phyloP scores from a whole-genome alignment of 2,888 invertebrate species.

The Cosmorhoe ocellata region DNA sequence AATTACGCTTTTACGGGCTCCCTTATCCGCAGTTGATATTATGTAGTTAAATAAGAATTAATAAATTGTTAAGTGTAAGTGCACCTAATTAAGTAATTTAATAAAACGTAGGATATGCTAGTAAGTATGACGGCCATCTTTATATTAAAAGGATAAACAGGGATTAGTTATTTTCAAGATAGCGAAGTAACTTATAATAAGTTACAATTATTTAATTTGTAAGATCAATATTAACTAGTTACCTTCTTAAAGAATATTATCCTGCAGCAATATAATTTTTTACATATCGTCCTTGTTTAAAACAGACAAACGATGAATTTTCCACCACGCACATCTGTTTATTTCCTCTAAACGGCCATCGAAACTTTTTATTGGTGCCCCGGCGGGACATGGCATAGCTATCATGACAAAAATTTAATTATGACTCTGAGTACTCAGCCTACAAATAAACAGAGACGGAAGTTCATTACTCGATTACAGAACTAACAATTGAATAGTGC shows the following conservation, averaged over 20 bases:
- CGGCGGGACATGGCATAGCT: constrained; percentile 44
- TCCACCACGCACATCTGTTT: constrained; percentile 37
- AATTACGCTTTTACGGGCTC: constrained; percentile 48
- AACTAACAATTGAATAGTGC: constrained; percentile 10
- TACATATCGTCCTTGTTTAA: too few relatives aligned
- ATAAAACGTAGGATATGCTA: too few relatives aligned
- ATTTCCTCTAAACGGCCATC: constrained; percentile 41
- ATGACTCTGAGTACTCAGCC: constrained; percentile 3
- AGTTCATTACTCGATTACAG: constrained; percentile 12
- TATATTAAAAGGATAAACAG: too few relatives aligned
- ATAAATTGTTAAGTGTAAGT: too few relatives aligned
- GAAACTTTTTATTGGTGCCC: constrained; percentile 51
- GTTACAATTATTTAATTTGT: too few relatives aligned
- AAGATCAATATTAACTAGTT: too few relatives aligned
- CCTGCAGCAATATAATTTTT: too few relatives aligned
- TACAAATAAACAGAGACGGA: constrained; percentile 3
- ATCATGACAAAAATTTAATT: constrained; percentile 30
- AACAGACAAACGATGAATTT: constrained; percentile 24
- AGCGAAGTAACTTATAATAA: too few relatives aligned
- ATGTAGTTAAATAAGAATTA: constrained; percentile 5
- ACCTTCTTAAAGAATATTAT: too few relatives aligned
- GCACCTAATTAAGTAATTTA: too few relatives aligned
- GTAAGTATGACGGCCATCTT: too few relatives aligned
- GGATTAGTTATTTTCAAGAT: too few relatives aligned
- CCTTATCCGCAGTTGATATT: constrained; percentile 14